Evolutionary conservation across 2,113 vertebrate genomes (phyloP).

Genomic region (Coptodon bakossiorum): DNA sequence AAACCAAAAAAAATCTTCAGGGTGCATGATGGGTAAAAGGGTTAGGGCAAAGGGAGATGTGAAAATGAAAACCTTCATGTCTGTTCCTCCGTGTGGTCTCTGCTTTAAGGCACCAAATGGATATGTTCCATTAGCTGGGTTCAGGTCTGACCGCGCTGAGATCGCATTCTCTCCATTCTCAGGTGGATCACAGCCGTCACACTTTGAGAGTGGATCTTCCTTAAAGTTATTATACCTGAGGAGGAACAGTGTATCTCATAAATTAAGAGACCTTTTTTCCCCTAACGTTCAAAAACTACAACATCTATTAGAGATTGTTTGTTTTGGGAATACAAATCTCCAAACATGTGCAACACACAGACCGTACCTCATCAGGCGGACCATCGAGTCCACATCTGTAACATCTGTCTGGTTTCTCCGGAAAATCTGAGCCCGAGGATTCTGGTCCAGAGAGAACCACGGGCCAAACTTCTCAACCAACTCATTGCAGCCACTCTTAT

Average conservation of each 20-base stretch:
- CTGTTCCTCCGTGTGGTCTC: slow-evolving; percentile 86
- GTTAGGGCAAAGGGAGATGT: neutral
- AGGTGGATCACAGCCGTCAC: slow-evolving; percentile 74
- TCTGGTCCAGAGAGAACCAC: slow-evolving; percentile 86
- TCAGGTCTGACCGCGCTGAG: slow-evolving; percentile 89
- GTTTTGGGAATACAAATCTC: neutral
- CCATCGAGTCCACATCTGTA: slow-evolving; percentile 82
- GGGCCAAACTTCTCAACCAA: slow-evolving; percentile 83
- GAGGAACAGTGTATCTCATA: neutral
- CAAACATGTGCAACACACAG: neutral
- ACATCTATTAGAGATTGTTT: neutral
- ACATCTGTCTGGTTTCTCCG: slow-evolving; percentile 82
- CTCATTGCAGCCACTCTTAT: slow-evolving; percentile 78
- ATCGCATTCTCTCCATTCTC: slow-evolving; percentile 86
- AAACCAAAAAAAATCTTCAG: neutral
- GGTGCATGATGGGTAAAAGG: neutral
- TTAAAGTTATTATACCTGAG: slow-evolving; percentile 88
- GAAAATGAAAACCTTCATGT: slow-evolving; percentile 80
- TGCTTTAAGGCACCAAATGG: slow-evolving; percentile 86
- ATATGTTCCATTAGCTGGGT: slow-evolving; percentile 86
- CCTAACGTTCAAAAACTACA: neutral
- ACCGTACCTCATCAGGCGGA: slow-evolving; percentile 86
- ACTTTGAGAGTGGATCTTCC: slow-evolving; percentile 81
- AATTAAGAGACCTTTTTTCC: neutral
- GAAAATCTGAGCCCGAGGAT: slow-evolving; percentile 89